Percentiles rank a stretch among this genome's conserved stretches.
Conservation (phyloP, 2,888 invertebrate genomes). For the Polylopha cassiicola region DNA sequence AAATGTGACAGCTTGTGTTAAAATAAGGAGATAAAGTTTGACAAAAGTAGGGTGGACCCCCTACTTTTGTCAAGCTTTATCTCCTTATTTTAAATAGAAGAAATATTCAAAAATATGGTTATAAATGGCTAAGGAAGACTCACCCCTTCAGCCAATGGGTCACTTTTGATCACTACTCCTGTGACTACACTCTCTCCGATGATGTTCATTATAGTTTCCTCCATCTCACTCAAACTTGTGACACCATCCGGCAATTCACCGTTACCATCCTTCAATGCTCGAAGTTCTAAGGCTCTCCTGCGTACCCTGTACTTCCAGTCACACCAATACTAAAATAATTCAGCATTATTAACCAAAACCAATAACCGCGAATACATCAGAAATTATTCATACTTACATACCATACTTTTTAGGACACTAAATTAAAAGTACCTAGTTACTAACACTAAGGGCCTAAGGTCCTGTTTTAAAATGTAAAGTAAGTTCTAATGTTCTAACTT, state of each 20-base stretch:
- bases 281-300: conserved; percentile 48
- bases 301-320: conserved; percentile 58
- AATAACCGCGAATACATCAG: too few species aligned
- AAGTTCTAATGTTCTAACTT: too few species aligned
- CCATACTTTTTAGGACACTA: background rate
- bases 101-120: background rate
- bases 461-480: too few species aligned
- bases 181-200: conserved; percentile 46
- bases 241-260: conserved; percentile 38
- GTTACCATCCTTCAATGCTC: conserved; percentile 38
- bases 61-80: too few species aligned
- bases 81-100: conserved; percentile 12
- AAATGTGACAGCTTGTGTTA: too few species aligned
- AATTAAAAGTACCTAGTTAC: too few species aligned
- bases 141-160: conserved; percentile 41
- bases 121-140: background rate
- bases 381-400: too few species aligned
- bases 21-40: too few species aligned
- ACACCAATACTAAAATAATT: conserved; percentile 51
- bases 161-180: conserved; percentile 42
- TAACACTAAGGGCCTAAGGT: too few species aligned
- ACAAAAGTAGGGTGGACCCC: too few species aligned
- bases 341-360: conserved; percentile 1
- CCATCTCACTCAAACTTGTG: conserved; percentile 40
- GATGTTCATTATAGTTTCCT: conserved; percentile 44